These are phyloP conservation scores for Sipha flava DNA, from an alignment of 1,140 invertebrate genomes.

Conservation along the genomic window DNA sequence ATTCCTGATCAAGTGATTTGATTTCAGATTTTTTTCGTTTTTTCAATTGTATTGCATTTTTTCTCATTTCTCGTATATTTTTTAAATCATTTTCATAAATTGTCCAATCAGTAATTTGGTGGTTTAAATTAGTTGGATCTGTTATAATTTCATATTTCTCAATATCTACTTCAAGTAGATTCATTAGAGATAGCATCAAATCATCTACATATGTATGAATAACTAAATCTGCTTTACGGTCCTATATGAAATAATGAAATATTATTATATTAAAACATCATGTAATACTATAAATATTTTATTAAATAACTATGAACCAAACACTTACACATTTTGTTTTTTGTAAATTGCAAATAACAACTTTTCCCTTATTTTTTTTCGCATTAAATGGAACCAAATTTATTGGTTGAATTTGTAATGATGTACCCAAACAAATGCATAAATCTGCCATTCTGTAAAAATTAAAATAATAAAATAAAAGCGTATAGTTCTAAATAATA, in stretches of 20 bases:
- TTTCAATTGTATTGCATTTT: constrained; percentile 33
- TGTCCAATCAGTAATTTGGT: constrained; percentile 50
- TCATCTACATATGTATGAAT: constrained; percentile 86
- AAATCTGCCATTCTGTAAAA: constrained; percentile 51
- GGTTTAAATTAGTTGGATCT: constrained; percentile 57
- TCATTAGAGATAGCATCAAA: constrained; percentile 67
- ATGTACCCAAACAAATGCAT: constrained; percentile 79
- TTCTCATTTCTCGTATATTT: constrained; percentile 41
- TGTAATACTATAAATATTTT: not conserved
- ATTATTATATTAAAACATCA: not conserved
- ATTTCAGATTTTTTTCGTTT: constrained; percentile 1
- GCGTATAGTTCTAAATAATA: constrained; percentile 69
- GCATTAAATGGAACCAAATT: constrained; percentile 85
- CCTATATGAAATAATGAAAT: constrained; percentile 50
- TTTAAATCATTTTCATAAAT: constrained; percentile 49
- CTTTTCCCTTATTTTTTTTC: constrained; percentile 63
- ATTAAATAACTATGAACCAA: not conserved
- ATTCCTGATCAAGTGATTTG: not conserved
- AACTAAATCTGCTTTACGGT: constrained; percentile 82
- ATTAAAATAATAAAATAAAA: constrained; percentile 32
- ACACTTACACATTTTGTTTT: constrained; percentile 84
- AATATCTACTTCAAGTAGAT: constrained; percentile 61
- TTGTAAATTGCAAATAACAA: constrained; percentile 95
- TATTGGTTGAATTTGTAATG: constrained; percentile 93
- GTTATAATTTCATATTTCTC: constrained; percentile 55